Evolutionary conservation across 2,797 vertebrate genomes (phyloP), one percentile per base, ranked within the genome.

Genomic region (Cephalopachus bancanus): DNA sequence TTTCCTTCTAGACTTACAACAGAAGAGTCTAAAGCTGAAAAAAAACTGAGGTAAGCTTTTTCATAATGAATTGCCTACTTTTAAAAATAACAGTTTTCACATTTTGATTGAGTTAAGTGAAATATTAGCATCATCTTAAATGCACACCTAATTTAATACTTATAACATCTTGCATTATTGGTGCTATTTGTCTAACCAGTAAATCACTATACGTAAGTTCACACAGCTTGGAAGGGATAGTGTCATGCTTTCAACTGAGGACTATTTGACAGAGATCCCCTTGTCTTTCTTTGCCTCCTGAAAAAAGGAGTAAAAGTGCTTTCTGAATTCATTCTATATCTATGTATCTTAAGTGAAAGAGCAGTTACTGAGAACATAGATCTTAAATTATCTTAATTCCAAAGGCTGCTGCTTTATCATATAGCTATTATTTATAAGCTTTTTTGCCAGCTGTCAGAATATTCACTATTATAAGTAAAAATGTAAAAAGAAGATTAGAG

Each of bases 311-410:
- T 17, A n/a, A 19, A 69, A 17, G n/a, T 9, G 8, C 65, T 62
- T 69, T 19, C n/a, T 33, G 16, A 15, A 69, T 69, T 69, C n/a
- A 16, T 19, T 69, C 65, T 69, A 8, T 69, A 67, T 67, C 7
- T 33, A 19, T n/a, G n/a, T 69, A 69, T n/a, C 30, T 69, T 69
- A n/a, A 69, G 33, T 69, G 30, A 69, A 69, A 30, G 30, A n/a
- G 30, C 30, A 69, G 30, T 33, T 33, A n/a, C 65, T 33, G 65
- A 69, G n/a, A 69, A 69, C n/a, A 33, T 19, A 69, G 30, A 19
- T 33, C 30, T n/a, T 88, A 9, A 81, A 83, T 91, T 74, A 87
- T 93, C 75, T 93, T 44, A 88, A 55, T 74, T 91, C 17, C n/a
- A 79, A 83, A 75, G 57, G 28, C n/a, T 91, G 37, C 17, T 83